Evolutionary conservation across 2,888 invertebrate genomes (phyloP).

Genomic region (Chydorus sphaericus): DNA sequence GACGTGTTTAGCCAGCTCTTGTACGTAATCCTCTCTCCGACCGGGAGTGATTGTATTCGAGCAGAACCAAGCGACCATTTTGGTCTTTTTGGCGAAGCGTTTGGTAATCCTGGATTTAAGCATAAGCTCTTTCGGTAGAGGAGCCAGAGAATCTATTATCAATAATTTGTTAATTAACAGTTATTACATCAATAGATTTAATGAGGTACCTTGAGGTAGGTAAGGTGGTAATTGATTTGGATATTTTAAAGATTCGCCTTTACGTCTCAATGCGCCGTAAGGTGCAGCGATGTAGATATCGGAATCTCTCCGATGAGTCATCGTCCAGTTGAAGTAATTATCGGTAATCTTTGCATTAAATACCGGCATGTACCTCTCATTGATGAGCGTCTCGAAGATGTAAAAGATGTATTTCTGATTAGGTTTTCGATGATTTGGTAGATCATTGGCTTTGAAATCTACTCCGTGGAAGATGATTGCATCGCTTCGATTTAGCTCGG

Average conservation of each 20-base stretch:
- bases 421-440: neutral
- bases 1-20: too few species aligned
- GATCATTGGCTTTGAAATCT: neutral
- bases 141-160: too few species aligned
- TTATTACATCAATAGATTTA: too few species aligned
- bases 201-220: too few species aligned
- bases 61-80: constrained; percentile 91
- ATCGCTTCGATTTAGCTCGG: neutral
- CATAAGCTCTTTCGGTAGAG: too few species aligned
- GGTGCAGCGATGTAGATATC: neutral
- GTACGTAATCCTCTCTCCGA: too few species aligned
- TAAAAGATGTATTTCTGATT: neutral
- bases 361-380: neutral
- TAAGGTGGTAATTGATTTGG: too few species aligned
- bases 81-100: constrained; percentile 89
- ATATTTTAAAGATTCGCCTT: too few species aligned
- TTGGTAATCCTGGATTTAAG: too few species aligned
- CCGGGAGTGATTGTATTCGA: too few species aligned
- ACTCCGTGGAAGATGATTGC: neutral
- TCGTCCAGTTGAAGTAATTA: constrained; percentile 3
- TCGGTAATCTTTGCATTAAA: neutral
- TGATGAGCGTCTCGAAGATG: neutral
- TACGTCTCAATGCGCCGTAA: constrained; percentile 1
- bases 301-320: constrained; percentile 8
- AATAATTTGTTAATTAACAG: too few species aligned